A percentile compares a stretch with the other conserved stretches of the same genome.
Conservation (phyloP, 2,888 invertebrate species). For the Congeria kusceri region DNA sequence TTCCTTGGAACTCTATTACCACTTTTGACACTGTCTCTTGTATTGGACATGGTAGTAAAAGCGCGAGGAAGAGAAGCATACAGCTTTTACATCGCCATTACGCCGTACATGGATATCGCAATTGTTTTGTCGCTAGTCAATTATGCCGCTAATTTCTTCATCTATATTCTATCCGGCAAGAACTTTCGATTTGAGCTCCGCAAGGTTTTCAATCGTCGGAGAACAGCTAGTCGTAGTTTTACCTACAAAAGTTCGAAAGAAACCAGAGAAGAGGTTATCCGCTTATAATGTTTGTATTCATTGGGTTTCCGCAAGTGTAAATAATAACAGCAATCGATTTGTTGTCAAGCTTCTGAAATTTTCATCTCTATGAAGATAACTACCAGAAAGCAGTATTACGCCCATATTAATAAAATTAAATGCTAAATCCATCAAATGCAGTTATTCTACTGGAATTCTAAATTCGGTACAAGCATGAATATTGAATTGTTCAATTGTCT, state of each 20-base stretch:
- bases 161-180: conserved; percentile 79
- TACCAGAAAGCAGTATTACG: too few species aligned
- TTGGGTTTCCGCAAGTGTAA: too few species aligned
- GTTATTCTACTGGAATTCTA: too few species aligned
- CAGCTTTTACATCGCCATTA: conserved; percentile 49
- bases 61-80: conserved; percentile 42
- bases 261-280: conserved; percentile 36
- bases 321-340: too few species aligned
- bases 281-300: conserved; percentile 3
- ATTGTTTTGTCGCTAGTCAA: conserved; percentile 74
- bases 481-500: too few species aligned
- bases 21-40: conserved; percentile 71
- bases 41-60: conserved; percentile 67
- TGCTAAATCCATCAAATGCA: too few species aligned
- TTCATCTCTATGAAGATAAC: too few species aligned
- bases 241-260: conserved; percentile 33
- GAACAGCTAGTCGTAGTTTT: conserved; percentile 22
- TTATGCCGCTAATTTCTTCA: conserved; percentile 80
- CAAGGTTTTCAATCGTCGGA: conserved; percentile 54
- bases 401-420: too few species aligned
- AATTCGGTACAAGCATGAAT: too few species aligned
- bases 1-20: conserved; percentile 78
- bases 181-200: conserved; percentile 76
- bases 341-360: too few species aligned
- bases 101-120: conserved; percentile 65